Evolutionary conservation across 2,113 vertebrate species (phyloP).

Genomic region (Colinus virginianus): DNA sequence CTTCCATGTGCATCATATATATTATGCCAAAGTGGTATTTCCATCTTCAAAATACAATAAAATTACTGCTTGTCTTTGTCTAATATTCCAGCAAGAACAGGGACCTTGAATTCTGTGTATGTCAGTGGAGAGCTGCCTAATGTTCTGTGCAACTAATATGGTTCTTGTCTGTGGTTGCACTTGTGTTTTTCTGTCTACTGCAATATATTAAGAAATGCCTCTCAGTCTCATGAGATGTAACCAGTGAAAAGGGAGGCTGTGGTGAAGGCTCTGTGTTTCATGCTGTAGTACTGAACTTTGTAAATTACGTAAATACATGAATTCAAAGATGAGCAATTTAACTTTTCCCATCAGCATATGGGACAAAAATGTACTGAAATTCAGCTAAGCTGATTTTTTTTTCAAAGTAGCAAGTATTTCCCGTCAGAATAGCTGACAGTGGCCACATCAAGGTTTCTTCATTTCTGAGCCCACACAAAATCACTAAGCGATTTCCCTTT

Average conservation of each 20-base stretch:
- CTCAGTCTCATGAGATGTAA: neutral
- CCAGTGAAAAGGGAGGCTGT: neutral
- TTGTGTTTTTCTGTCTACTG: neutral
- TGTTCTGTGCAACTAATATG: neutral
- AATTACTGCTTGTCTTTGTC: neutral
- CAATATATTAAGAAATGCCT: neutral
- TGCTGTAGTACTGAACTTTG: neutral
- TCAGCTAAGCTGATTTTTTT: neutral
- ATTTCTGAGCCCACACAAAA: neutral
- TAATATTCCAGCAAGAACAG: neutral
- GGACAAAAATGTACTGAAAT: neutral
- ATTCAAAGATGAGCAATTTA: neutral
- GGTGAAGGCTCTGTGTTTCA: neutral
- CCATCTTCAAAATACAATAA: neutral
- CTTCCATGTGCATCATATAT: neutral
- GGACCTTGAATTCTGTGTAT: neutral
- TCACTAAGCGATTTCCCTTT: neutral
- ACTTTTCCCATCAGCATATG: neutral
- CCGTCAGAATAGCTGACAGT: neutral
- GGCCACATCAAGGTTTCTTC: neutral
- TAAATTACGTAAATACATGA: neutral
- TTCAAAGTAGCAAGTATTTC: neutral
- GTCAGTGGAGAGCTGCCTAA: neutral
- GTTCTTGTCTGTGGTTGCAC: neutral
- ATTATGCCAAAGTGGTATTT: neutral